A percentile compares a stretch with the other conserved stretches of the same genome.
phyloP scores from a whole-genome alignment of 2,797 vertebrate genomes.

The Menidia menidia region DNA sequence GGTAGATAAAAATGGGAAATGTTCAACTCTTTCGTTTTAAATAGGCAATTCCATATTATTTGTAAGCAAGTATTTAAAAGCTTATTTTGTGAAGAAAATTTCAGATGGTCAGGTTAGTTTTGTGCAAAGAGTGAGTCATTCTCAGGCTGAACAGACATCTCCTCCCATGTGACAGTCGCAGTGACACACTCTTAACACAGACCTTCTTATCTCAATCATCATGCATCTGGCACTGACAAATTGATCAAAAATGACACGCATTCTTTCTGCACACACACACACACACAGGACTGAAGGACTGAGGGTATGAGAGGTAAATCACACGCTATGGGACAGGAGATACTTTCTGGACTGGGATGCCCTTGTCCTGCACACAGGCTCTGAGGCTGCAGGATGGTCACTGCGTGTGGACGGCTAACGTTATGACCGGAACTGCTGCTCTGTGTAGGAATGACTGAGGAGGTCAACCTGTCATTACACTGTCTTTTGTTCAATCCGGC shows the following conservation, averaged over 20 bases:
- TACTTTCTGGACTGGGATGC: slow-evolving; percentile 52
- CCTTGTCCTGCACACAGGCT: slow-evolving; percentile 62
- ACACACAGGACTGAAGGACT: slow-evolving; percentile 12
- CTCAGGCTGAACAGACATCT: slow-evolving; percentile 38
- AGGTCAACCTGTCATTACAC: neutral
- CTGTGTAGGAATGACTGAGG: slow-evolving; percentile 32
- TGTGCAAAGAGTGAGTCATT: slow-evolving; percentile 18
- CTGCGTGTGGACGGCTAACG: slow-evolving; percentile 18
- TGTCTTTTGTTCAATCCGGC: too few relatives aligned
- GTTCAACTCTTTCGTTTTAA: too few relatives aligned
- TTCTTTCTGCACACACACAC: slow-evolving; percentile 1
- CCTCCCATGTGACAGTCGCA: slow-evolving; percentile 40
- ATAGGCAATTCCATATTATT: too few relatives aligned
- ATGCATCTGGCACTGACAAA: slow-evolving; percentile 16
- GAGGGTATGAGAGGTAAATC: slow-evolving; percentile 19
- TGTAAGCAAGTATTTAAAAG: neutral
- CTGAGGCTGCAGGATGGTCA: slow-evolving; percentile 41
- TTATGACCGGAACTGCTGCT: slow-evolving; percentile 43
- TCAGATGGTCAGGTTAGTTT: slow-evolving; percentile 18
- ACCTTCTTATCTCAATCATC: slow-evolving; percentile 27
- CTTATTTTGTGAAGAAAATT: slow-evolving; percentile 11
- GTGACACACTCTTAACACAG: slow-evolving; percentile 40
- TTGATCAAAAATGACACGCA: neutral
- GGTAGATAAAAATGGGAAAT: too few relatives aligned
- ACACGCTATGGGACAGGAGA: slow-evolving; percentile 25